Base-by-base conservation (phyloP, 2,888 invertebrate genomes). In the Sicus ferrugineus region DNA sequence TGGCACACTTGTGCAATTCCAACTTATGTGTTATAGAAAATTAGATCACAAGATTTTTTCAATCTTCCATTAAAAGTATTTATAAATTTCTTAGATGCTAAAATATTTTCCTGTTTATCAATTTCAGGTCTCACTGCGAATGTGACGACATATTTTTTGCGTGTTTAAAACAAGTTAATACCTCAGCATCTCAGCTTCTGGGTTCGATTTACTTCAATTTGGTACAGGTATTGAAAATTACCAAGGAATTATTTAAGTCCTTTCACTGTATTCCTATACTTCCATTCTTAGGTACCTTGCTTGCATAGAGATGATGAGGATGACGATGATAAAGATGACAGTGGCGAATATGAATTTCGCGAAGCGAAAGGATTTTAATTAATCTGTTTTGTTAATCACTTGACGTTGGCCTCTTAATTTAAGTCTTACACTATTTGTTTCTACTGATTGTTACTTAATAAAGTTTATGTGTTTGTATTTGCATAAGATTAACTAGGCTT, bases 131-230 rank as follows among this genome's bases (percentile, higher is more conserved):
- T 0, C 95, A 96, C 83, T 96, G 96, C 84, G 87, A 88, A 64
- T 97, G 96, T 85, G 96, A 96, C 84, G 91, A 92, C 76, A 89
- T 90, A 86, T 89, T 97, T 64, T 93, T 90, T 83, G 88, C 90
- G 26, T 97, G 96, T 84, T 88, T 97, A 72, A 94, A 94, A 83
- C 85, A 87, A 66, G 90, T 91, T 34, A 89, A 90, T 76, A 90
- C 91, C 30, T 90, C 92, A 52, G 90, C 92, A 7, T 91, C 93
- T 0, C 88, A 89, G 71, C 84, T 86, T 3, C 91, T 95, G 90
- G 95, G 94, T 52, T 92, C 92, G 78, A 91, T 95, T 73, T 95
- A 94, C 83, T 95, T 95, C 84, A 95, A 95, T 82, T 85, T 95
- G 73, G 89, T 94, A 52, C 91, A 91, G 84, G 67, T 90, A 59